These are phyloP conservation scores for Caenorhabditis uteleia DNA, from an alignment of 2,888 invertebrate species.

Conservation along the genomic window DNA sequence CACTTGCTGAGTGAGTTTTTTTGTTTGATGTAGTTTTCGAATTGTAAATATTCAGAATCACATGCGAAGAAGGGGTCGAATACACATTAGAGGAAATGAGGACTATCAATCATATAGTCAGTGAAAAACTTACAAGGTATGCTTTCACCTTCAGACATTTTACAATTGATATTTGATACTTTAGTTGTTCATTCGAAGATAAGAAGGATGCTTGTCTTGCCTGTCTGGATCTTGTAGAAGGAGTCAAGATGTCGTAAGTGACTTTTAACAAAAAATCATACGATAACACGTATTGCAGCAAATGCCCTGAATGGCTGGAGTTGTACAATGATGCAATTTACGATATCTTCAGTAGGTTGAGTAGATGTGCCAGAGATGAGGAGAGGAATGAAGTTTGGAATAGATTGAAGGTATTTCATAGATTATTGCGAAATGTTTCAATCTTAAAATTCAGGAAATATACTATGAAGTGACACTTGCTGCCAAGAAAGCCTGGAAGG, in stretches of 20 bases:
- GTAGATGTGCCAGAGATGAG: slow-evolving; percentile 48
- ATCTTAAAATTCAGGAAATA: slow-evolving; percentile 41
- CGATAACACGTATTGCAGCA: slow-evolving; percentile 26
- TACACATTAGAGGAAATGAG: slow-evolving; percentile 43
- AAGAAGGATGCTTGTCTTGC: slow-evolving; percentile 52
- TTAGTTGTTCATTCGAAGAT: slow-evolving; percentile 50
- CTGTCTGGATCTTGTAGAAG: slow-evolving; percentile 46
- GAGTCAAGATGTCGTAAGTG: slow-evolving; percentile 46
- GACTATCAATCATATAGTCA: slow-evolving; percentile 38
- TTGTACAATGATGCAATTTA: slow-evolving; percentile 48
- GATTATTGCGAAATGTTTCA: too few species aligned
- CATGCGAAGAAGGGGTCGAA: slow-evolving; percentile 38
- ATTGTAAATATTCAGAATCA: slow-evolving; percentile 14
- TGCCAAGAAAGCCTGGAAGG: slow-evolving; percentile 50
- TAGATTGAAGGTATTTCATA: slow-evolving; percentile 37
- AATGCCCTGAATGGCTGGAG: slow-evolving; percentile 42
- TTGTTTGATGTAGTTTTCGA: not conserved
- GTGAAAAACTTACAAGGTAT: slow-evolving; percentile 52
- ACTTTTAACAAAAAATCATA: not conserved
- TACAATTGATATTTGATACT: slow-evolving; percentile 1
- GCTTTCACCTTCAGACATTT: not conserved
- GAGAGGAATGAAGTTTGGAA: slow-evolving; percentile 53
- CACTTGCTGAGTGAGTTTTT: slow-evolving; percentile 8
- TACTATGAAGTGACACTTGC: slow-evolving; percentile 48
- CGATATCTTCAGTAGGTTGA: slow-evolving; percentile 52